Percentiles rank a stretch among this genome's conserved stretches.
Evolutionary conservation across 2,797 vertebrate genomes (phyloP).

Genomic region (Aselliscus stoliczkanus): DNA sequence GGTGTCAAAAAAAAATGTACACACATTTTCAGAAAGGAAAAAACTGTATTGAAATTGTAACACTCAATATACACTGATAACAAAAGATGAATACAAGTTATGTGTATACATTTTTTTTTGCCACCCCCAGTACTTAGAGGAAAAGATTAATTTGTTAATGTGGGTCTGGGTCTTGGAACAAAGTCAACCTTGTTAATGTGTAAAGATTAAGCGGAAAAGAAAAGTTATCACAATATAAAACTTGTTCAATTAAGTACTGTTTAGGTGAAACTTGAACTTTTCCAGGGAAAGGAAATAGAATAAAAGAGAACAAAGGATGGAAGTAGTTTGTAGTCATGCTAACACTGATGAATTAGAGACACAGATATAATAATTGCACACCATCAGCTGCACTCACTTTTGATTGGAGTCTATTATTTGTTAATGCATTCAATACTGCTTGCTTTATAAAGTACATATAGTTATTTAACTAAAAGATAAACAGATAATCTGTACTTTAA

Average conservation of each 20-base stretch:
- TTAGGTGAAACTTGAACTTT: conserved; percentile 66
- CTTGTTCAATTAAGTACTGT: conserved; percentile 58
- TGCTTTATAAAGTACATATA: conserved; percentile 76
- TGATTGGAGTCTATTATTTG: conserved; percentile 75
- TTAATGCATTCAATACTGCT: conserved; percentile 80
- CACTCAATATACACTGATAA: too few relatives aligned
- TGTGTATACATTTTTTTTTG: too few relatives aligned
- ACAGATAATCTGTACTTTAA: conserved; percentile 81
- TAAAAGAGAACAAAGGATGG: conserved; percentile 22
- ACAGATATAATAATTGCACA: conserved; percentile 57
- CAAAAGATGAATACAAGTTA: too few relatives aligned
- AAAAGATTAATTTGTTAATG: not conserved
- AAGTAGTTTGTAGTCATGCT: conserved; percentile 16
- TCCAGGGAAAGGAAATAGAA: conserved; percentile 68
- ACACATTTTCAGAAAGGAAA: too few relatives aligned
- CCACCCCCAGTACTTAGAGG: not conserved
- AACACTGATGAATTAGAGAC: conserved; percentile 48
- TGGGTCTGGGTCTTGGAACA: not conserved
- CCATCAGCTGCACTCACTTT: conserved; percentile 54
- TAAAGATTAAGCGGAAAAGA: conserved; percentile 71
- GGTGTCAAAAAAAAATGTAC: too few relatives aligned
- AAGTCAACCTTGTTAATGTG: conserved; percentile 72
- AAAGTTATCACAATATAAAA: conserved; percentile 65
- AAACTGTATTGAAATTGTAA: too few relatives aligned
- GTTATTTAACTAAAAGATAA: conserved; percentile 81